A percentile compares a stretch with the other conserved stretches of the same genome.
phyloP scores from a whole-genome alignment of 2,113 vertebrate species.

The Carlito syrichta region DNA sequence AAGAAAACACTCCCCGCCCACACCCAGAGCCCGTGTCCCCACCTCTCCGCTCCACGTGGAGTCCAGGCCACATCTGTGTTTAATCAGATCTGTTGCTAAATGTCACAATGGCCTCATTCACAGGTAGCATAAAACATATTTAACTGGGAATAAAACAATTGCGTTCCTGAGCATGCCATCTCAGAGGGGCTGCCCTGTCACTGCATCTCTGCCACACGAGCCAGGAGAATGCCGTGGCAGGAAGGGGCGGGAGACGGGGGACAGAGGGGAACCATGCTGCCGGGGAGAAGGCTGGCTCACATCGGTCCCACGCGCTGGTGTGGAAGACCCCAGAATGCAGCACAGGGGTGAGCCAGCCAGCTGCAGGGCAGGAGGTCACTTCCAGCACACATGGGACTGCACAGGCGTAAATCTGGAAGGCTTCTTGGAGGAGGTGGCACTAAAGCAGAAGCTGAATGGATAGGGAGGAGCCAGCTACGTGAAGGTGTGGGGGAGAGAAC shows the following conservation, averaged over 20 bases:
- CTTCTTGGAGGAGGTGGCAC: neutral
- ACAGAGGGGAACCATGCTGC: neutral
- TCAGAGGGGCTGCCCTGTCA: constrained; percentile 70
- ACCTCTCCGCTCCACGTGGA: constrained; percentile 76
- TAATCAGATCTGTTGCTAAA: constrained; percentile 81
- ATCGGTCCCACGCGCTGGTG: rapidly evolving
- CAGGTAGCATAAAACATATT: constrained; percentile 83
- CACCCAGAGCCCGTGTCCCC: constrained; percentile 48
- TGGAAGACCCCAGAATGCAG: rapidly evolving
- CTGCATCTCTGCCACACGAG: constrained; percentile 17
- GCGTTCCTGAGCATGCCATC: constrained; percentile 70
- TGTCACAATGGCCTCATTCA: constrained; percentile 86
- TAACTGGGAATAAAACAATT: constrained; percentile 84
- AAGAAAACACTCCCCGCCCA: constrained; percentile 70
- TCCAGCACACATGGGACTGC: rapidly evolving
- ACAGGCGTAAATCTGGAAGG: neutral
- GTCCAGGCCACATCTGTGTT: constrained; percentile 82
- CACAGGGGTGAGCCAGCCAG: rapidly evolving
- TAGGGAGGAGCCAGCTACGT: neutral
- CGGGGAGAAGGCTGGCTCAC: rapidly evolving
- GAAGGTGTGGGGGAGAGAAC: neutral
- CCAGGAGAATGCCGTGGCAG: neutral
- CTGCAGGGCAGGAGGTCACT: neutral
- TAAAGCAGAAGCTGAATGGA: neutral
- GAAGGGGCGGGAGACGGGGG: neutral